These are phyloP conservation scores for Monochamus saltuarius DNA, from an alignment of 1,140 invertebrate genomes.

Conservation along the genomic window DNA sequence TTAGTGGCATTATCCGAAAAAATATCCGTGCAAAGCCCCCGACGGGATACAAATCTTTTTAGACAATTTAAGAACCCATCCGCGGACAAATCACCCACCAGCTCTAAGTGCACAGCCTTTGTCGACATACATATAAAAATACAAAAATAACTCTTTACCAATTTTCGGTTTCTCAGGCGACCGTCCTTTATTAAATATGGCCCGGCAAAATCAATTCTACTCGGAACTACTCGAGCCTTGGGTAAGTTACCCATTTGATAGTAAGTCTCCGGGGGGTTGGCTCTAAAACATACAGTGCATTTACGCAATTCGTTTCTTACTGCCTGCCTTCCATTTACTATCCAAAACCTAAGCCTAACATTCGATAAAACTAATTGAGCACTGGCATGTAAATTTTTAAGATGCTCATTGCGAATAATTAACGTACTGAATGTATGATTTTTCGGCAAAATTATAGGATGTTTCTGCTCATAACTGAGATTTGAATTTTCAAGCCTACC, in stretches of 20 bases:
- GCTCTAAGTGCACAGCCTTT: constrained; percentile 42
- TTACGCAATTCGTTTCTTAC: constrained; percentile 16
- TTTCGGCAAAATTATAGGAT: constrained; percentile 30
- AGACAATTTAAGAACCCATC: constrained; percentile 41
- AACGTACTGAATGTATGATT: constrained; percentile 30
- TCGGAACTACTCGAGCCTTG: constrained; percentile 28
- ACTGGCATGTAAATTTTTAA: constrained; percentile 20
- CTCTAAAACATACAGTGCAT: constrained; percentile 21
- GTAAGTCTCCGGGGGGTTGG: constrained; percentile 24
- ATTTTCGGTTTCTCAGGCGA: background rate
- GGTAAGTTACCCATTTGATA: constrained; percentile 47
- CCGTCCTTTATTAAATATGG: constrained; percentile 33
- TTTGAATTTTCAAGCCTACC: constrained; percentile 37
- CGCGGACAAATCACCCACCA: constrained; percentile 26
- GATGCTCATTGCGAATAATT: constrained; percentile 27
- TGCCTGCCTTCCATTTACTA: constrained; percentile 14
- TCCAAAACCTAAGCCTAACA: constrained; percentile 26
- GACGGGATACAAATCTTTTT: constrained; percentile 36
- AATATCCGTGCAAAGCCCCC: constrained; percentile 27
- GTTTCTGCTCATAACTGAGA: constrained; percentile 25
- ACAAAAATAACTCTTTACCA: constrained; percentile 43
- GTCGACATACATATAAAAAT: constrained; percentile 48
- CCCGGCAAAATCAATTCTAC: constrained; percentile 21
- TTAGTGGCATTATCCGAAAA: constrained; percentile 39
- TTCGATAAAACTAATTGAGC: constrained; percentile 17